A percentile compares a stretch with the other conserved stretches of the same genome.
phyloP scores from a whole-genome alignment of 64 coral and sea anemone genomes.

The Hydrozoanthus tunicans region DNA sequence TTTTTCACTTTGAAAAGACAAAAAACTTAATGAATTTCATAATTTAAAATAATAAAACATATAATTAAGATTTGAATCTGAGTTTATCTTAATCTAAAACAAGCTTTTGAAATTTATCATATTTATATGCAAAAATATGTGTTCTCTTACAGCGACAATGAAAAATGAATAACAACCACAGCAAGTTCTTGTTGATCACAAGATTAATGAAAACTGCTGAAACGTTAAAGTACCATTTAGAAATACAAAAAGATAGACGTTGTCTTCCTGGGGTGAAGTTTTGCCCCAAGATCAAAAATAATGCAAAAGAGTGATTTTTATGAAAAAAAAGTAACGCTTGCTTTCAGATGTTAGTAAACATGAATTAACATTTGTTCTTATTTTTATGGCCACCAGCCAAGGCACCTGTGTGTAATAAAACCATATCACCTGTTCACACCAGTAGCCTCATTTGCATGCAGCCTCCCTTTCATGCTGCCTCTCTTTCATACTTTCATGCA shows the following conservation, averaged over 20 bases:
- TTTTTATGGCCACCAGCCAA: constrained; percentile 24
- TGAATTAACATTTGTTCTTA: constrained; percentile 19
- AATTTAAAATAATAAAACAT: background rate
- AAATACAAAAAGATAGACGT: background rate
- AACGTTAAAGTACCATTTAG: background rate
- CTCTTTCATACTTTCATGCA: constrained; percentile 14
- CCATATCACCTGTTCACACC: constrained; percentile 41
- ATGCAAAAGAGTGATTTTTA: constrained; percentile 2
- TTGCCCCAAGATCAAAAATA: constrained; percentile 18
- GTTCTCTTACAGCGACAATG: constrained; percentile 39
- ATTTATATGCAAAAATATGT: constrained; percentile 25
- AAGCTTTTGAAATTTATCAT: constrained; percentile 53
- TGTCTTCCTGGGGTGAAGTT: background rate
- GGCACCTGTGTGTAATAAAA: constrained; percentile 27
- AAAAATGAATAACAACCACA: constrained; percentile 51
- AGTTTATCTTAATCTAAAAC: background rate
- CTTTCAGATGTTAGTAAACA: constrained; percentile 12
- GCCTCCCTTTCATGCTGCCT: constrained; percentile 40
- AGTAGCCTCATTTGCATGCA: constrained; percentile 16
- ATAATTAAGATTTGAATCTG: background rate
- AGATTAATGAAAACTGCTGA: constrained; percentile 9
- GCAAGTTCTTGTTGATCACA: constrained; percentile 16
- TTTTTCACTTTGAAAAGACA: background rate
- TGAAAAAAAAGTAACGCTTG: background rate
- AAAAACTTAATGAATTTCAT: background rate